Percentiles rank a stretch among this genome's conserved stretches.
These are phyloP conservation scores for Seira musarum DNA, from an alignment of 2,888 invertebrate species.

Conservation along the genomic window DNA sequence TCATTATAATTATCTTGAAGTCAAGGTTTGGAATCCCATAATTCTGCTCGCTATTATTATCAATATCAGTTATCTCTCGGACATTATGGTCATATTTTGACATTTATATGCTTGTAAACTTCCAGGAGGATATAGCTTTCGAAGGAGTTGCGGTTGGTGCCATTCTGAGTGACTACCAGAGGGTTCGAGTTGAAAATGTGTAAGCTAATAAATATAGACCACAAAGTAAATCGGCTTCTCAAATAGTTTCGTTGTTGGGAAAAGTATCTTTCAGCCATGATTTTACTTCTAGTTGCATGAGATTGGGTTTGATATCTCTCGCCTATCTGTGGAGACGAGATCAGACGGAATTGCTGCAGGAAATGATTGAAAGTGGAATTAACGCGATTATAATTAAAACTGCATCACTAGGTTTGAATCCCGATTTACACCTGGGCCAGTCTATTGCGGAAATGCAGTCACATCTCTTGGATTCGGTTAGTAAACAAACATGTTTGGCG, in stretches of 20 bases:
- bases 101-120: too few relatives aligned
- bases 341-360: conserved; percentile 93
- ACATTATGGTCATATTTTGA: too few relatives aligned
- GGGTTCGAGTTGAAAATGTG: conserved; percentile 98
- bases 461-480: conserved; percentile 87
- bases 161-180: conserved; percentile 98
- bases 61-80: too few relatives aligned
- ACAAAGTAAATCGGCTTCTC: background rate
- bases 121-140: conserved; percentile 81
- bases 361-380: conserved; percentile 95
- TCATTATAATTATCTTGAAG: background rate
- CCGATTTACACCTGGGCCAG: conserved; percentile 89
- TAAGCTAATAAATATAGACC: conserved; percentile 78
- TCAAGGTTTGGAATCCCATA: background rate
- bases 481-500: too few relatives aligned
- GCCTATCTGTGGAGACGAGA: conserved; percentile 97
- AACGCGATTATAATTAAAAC: conserved; percentile 98
- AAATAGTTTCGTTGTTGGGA: background rate
- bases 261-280: too few relatives aligned
- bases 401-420: conserved; percentile 92
- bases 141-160: conserved; percentile 98
- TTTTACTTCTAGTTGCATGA: conserved; percentile 81
- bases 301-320: conserved; percentile 90
- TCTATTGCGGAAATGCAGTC: conserved; percentile 88
- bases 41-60: too few relatives aligned